phyloP scores from a whole-genome alignment of 2,888 invertebrate genomes.

The Drosophila peninsularis region DNA sequence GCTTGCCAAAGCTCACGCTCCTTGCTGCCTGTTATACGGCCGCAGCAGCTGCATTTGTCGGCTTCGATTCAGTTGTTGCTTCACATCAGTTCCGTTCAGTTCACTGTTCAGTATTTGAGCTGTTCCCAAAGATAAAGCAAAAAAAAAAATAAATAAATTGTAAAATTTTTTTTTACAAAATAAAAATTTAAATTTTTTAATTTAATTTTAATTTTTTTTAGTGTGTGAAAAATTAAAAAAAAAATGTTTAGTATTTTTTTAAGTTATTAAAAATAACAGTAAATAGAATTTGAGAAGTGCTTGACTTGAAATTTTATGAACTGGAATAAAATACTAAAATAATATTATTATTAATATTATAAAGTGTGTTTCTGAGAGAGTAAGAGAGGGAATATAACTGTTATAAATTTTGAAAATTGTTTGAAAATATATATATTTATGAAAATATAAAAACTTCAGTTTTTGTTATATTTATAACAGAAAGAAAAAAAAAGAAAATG shows the following conservation, averaged over 20 bases:
- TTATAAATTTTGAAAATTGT: not conserved
- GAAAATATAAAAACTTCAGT: not conserved
- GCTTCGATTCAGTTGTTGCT: constrained; percentile 76
- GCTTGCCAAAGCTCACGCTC: constrained; percentile 27
- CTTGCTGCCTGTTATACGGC: constrained; percentile 30
- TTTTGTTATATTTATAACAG: not conserved
- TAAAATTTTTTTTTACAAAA: constrained; percentile 2
- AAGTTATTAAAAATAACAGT: not conserved
- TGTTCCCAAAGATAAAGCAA: constrained; percentile 20
- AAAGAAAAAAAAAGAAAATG: not conserved
- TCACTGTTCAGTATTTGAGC: constrained; percentile 31
- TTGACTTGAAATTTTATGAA: not conserved
- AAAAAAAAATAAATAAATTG: not conserved
- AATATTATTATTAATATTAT: not conserved
- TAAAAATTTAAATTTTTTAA: constrained; percentile 1
- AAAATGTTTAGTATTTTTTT: too few species aligned
- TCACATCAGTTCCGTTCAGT: constrained; percentile 74
- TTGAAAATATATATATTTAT: not conserved
- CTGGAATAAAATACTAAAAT: not conserved
- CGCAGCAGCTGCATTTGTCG: constrained; percentile 46
- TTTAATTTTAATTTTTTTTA: constrained; percentile 4
- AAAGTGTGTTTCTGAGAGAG: not conserved
- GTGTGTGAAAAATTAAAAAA: not conserved
- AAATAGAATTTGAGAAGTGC: not conserved
- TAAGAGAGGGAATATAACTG: not conserved